phyloP scores from a whole-genome alignment of 2,113 vertebrate genomes.

The Triplophysa dalaica region DNA sequence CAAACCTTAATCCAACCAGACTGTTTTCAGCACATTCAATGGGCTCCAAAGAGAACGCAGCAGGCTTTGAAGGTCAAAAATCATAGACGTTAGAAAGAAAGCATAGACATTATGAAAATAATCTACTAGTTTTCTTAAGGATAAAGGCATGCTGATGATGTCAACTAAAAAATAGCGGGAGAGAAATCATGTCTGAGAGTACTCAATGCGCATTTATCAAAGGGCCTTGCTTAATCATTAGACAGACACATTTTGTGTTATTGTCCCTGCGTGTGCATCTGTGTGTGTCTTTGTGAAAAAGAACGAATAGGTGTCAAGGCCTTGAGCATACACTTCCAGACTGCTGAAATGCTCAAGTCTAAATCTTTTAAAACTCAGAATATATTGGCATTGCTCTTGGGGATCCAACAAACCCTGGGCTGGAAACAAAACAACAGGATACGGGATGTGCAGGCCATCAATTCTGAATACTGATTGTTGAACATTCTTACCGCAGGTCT shows the following conservation, averaged over 20 bases:
- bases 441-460: constrained; percentile 43
- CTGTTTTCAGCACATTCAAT: constrained; percentile 7
- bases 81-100: constrained; percentile 3
- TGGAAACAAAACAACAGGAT: constrained; percentile 44
- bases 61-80: constrained; percentile 46
- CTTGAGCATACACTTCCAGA: constrained; percentile 46
- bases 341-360: constrained; percentile 38
- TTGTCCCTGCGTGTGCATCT: constrained; percentile 1
- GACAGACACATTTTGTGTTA: neutral
- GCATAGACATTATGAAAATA: constrained; percentile 12
- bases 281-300: neutral
- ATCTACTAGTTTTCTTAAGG: constrained; percentile 24
- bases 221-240: constrained; percentile 8
- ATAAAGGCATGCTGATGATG: neutral
- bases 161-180: constrained; percentile 11
- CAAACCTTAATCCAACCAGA: constrained; percentile 17
- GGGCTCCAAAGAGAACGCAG: neutral
- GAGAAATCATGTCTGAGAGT: constrained; percentile 1
- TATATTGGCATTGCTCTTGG: constrained; percentile 50
- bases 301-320: constrained; percentile 26
- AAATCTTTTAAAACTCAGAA: constrained; percentile 56
- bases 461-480: constrained; percentile 50
- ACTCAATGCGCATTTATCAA: neutral
- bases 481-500: constrained; percentile 24
- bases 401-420: constrained; percentile 52